These are phyloP conservation scores for Melitaea athalia DNA, from an alignment of 2,888 invertebrate species.

Conservation along the genomic window DNA sequence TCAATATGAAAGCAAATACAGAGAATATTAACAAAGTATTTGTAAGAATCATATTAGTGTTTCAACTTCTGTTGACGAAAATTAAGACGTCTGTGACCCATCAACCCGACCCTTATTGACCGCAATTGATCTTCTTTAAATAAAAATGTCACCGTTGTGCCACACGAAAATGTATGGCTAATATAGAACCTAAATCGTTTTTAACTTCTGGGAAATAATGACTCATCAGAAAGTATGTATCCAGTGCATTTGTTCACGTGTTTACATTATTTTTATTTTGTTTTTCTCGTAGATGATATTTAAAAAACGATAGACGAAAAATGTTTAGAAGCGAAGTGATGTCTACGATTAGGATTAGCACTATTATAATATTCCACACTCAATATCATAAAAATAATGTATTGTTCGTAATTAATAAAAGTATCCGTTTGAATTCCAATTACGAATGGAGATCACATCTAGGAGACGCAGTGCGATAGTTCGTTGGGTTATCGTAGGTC, in stretches of 20 bases:
- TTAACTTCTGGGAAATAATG: constrained; percentile 37
- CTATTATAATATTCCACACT: not conserved
- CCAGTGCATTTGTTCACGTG: constrained; percentile 20
- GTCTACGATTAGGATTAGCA: not conserved
- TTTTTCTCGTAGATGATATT: constrained; percentile 8
- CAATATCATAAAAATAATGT: not conserved
- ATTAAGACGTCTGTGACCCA: constrained; percentile 73
- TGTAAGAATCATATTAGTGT: constrained; percentile 12
- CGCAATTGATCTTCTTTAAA: constrained; percentile 72
- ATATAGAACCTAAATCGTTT: constrained; percentile 32
- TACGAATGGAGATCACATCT: constrained; percentile 62
- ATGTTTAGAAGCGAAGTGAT: not conserved
- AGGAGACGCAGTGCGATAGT: constrained; percentile 70
- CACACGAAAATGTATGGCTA: constrained; percentile 21
- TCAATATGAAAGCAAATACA: constrained; percentile 44
- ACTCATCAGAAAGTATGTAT: constrained; percentile 38
- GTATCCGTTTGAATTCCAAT: constrained; percentile 41
- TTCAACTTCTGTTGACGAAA: constrained; percentile 47
- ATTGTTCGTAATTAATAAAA: constrained; percentile 9
- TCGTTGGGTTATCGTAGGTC: constrained; percentile 77
- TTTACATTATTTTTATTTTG: constrained; percentile 14
- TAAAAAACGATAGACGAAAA: constrained; percentile 8
- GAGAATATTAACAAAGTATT: constrained; percentile 13
- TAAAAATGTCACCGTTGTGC: constrained; percentile 43
- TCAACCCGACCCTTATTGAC: constrained; percentile 69